These are phyloP conservation scores for Adrianichthys oophorus DNA, from an alignment of 2,797 vertebrate species.

Conservation along the genomic window DNA sequence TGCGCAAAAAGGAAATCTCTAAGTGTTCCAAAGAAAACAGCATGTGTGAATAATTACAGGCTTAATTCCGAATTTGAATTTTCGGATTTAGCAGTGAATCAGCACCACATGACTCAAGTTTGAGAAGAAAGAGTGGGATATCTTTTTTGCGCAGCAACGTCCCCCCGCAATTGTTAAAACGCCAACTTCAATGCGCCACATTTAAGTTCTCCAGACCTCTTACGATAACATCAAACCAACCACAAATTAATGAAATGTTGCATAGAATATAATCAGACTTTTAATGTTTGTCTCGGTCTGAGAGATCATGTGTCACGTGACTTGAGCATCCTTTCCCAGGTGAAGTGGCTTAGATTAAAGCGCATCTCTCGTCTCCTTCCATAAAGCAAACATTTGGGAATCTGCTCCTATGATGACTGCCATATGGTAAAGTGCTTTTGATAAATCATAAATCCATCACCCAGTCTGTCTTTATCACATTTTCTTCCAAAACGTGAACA, in stretches of 20 bases:
- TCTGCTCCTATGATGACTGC: conserved; percentile 80
- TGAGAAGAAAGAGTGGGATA: not conserved
- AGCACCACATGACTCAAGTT: not conserved
- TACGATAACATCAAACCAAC: too few relatives aligned
- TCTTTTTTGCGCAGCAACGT: conserved; percentile 36
- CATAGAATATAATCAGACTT: too few relatives aligned
- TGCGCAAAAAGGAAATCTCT: too few relatives aligned
- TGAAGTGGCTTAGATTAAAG: conserved; percentile 69
- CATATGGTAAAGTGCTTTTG: conserved; percentile 92
- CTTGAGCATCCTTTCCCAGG: conserved; percentile 69
- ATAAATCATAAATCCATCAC: conserved; percentile 88
- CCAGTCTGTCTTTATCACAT: conserved; percentile 81
- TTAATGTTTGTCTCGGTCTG: conserved; percentile 9
- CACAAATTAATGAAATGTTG: too few relatives aligned
- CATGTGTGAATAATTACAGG: not conserved
- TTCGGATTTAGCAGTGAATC: not conserved
- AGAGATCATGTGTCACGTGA: conserved; percentile 68
- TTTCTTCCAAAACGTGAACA: conserved; percentile 85
- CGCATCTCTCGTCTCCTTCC: conserved; percentile 67
- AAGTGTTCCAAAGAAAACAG: too few relatives aligned
- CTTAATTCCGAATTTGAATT: not conserved
- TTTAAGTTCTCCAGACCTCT: not conserved
- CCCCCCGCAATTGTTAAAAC: not conserved
- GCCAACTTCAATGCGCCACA: not conserved
- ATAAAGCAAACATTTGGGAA: conserved; percentile 86